These are phyloP conservation scores for Lepidothrix coronata DNA, from an alignment of 2,113 vertebrate species.

Conservation along the genomic window DNA sequence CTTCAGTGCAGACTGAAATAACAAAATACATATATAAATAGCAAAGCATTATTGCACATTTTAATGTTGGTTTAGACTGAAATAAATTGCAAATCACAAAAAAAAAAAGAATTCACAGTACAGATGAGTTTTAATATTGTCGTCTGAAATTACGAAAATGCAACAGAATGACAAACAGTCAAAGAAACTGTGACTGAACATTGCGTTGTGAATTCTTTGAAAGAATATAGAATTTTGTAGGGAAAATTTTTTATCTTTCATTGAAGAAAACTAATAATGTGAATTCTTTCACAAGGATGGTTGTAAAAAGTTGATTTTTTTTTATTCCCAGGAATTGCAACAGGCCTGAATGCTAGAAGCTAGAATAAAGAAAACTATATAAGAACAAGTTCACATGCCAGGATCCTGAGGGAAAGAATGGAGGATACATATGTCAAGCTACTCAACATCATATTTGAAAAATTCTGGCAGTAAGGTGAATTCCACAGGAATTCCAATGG, in stretches of 20 bases:
- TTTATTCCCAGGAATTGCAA: background rate
- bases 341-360: background rate
- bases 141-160: background rate
- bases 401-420: background rate
- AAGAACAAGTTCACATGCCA: background rate
- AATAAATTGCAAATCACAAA: background rate
- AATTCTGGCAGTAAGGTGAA: background rate
- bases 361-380: background rate
- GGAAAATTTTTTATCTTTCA: background rate
- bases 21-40: background rate
- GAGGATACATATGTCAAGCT: background rate
- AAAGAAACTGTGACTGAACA: background rate
- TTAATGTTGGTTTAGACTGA: background rate
- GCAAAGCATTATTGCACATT: background rate
- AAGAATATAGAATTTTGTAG: background rate
- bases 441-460: background rate
- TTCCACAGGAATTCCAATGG: background rate
- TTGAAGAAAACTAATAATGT: background rate
- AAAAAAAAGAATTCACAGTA: background rate
- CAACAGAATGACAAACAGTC: background rate
- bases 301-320: background rate
- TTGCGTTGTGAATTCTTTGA: background rate
- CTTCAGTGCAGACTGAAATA: background rate
- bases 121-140: background rate
- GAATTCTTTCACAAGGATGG: background rate